These are phyloP conservation scores for Neoitamus cyanurus DNA, from an alignment of 2,888 invertebrate species.

Conservation along the genomic window DNA sequence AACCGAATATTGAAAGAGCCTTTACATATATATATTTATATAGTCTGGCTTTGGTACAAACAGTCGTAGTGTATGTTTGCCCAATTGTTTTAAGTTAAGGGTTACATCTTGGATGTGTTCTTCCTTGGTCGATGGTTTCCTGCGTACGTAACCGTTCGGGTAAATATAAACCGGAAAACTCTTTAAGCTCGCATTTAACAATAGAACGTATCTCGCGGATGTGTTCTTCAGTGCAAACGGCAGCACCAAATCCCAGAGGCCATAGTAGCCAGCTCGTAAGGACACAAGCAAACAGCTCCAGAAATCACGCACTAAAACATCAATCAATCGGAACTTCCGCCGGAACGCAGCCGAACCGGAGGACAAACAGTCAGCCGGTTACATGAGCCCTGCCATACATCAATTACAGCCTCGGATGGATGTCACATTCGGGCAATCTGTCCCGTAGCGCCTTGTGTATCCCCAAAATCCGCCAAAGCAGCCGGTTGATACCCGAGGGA, in stretches of 20 bases:
- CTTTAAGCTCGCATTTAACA: neutral
- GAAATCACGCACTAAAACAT: slow-evolving; percentile 31
- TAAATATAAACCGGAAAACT: neutral
- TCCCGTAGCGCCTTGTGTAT: neutral
- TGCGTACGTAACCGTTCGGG: too few species aligned
- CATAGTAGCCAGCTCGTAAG: neutral
- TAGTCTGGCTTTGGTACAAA: too few species aligned
- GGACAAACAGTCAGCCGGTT: neutral
- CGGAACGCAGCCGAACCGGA: neutral
- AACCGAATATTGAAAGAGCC: too few species aligned
- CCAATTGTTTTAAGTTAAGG: too few species aligned
- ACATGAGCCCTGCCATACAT: slow-evolving; percentile 9
- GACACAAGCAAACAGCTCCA: neutral
- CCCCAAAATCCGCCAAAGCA: slow-evolving; percentile 5
- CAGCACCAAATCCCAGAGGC: neutral
- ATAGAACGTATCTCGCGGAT: neutral
- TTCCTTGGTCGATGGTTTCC: too few species aligned
- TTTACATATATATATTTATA: too few species aligned
- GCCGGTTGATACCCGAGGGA: neutral
- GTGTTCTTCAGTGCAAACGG: neutral
- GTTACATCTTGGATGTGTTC: too few species aligned
- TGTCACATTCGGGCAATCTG: slow-evolving; percentile 34
- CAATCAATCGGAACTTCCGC: slow-evolving; percentile 37
- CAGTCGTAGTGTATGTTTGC: too few species aligned
- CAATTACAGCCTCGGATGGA: slow-evolving; percentile 23